These are phyloP conservation scores for Eubasilissa regina DNA, from an alignment of 1,140 invertebrate genomes.

Conservation along the genomic window DNA sequence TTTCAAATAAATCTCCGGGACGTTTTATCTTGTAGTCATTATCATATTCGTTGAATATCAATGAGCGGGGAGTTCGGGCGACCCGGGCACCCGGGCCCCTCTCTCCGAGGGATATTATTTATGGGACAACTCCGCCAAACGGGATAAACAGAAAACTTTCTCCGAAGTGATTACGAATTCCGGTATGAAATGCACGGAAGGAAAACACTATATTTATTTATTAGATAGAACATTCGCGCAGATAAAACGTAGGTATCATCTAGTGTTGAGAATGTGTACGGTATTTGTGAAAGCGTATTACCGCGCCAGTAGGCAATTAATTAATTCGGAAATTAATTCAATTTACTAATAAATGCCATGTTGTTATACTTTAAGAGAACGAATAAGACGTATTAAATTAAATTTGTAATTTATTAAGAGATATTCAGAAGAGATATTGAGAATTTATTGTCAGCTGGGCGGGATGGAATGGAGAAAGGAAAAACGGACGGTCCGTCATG, in stretches of 20 bases:
- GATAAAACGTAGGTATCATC: conserved; percentile 25
- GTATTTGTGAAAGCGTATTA: conserved; percentile 28
- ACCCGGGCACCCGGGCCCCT: conserved; percentile 21
- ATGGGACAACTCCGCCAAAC: conserved; percentile 57
- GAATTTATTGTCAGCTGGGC: conserved; percentile 19
- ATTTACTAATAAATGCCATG: background rate
- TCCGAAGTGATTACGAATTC: conserved; percentile 54
- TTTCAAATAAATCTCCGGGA: conserved; percentile 60
- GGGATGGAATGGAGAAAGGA: conserved; percentile 1
- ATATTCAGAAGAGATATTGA: background rate
- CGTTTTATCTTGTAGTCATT: conserved; percentile 61
- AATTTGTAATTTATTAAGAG: background rate
- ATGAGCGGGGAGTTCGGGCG: conserved; percentile 52
- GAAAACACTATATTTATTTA: conserved; percentile 45
- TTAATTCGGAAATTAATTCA: background rate
- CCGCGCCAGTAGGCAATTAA: background rate
- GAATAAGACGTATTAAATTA: conserved; percentile 1
- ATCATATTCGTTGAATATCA: conserved; percentile 62
- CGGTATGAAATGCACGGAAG: conserved; percentile 43
- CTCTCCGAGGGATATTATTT: conserved; percentile 53
- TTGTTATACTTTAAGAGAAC: background rate
- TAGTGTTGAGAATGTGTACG: conserved; percentile 12
- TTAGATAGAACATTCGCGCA: conserved; percentile 33
- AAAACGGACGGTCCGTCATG: conserved; percentile 23
- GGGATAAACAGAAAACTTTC: conserved; percentile 60